Evolutionary conservation across 2,113 vertebrate species (phyloP).

Genomic region (Buteo buteo): DNA sequence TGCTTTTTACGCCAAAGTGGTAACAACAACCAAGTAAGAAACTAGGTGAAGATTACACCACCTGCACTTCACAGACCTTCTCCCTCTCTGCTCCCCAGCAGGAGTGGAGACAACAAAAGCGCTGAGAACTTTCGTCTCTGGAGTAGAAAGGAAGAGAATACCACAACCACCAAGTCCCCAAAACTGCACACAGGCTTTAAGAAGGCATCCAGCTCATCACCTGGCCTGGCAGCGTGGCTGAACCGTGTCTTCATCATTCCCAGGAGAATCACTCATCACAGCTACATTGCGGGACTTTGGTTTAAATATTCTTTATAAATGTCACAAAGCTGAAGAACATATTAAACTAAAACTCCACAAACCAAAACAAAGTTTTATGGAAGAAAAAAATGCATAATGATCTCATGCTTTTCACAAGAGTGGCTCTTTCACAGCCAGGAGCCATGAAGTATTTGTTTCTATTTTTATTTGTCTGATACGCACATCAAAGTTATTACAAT

Average conservation of each 20-base stretch:
- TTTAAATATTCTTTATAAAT: neutral
- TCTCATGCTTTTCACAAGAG: neutral
- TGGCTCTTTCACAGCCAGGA: conserved; percentile 2
- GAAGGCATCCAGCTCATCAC: neutral
- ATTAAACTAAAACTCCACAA: neutral
- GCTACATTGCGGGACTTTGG: neutral
- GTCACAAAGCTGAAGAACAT: neutral
- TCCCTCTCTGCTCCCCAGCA: neutral
- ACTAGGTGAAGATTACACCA: neutral
- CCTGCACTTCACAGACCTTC: neutral
- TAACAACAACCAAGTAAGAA: neutral
- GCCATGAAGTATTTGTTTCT: conserved; percentile 6
- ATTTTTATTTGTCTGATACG: neutral
- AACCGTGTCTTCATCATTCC: neutral
- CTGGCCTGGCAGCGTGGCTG: rapidly evolving
- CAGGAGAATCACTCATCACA: neutral
- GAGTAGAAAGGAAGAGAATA: neutral
- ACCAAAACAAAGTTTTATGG: neutral
- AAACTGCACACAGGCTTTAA: neutral
- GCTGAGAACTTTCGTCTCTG: neutral
- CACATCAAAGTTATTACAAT: neutral
- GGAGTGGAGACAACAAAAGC: neutral
- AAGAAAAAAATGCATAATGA: neutral
- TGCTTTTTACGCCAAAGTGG: neutral
- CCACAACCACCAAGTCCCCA: neutral